Evolutionary conservation across 2,888 invertebrate species (phyloP).

Genomic region (Galerucella calmariensis): DNA sequence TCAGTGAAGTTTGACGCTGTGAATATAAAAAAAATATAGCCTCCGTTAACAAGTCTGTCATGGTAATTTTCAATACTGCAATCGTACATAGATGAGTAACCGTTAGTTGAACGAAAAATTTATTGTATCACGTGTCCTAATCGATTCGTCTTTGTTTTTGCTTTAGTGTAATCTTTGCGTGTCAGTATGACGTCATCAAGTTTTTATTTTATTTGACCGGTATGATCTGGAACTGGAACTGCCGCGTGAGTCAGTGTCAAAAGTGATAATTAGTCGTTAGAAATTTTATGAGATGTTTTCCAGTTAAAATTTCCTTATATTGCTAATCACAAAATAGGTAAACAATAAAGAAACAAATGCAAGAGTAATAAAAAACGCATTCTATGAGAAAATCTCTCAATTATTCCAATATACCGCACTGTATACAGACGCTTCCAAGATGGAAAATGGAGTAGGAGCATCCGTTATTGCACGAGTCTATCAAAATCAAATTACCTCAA

Average conservation of each 20-base stretch:
- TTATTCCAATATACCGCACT: too few species aligned
- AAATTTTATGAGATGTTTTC: slow-evolving; percentile 24
- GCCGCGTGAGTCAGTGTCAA: slow-evolving; percentile 18
- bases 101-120: slow-evolving; percentile 15
- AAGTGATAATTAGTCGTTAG: slow-evolving; percentile 27
- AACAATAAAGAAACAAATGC: too few species aligned
- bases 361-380: too few species aligned
- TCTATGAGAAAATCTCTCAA: too few species aligned
- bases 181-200: slow-evolving; percentile 12
- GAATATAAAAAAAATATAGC: neutral
- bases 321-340: too few species aligned
- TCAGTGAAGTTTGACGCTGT: slow-evolving; percentile 15
- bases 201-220: slow-evolving; percentile 2
- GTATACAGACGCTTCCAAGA: too few species aligned
- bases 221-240: too few species aligned
- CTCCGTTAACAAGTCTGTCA: slow-evolving; percentile 24
- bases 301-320: too few species aligned
- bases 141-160: slow-evolving; percentile 23
- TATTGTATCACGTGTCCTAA: slow-evolving; percentile 12
- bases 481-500: too few species aligned
- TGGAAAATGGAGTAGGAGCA: too few species aligned
- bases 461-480: too few species aligned
- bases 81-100: slow-evolving; percentile 25
- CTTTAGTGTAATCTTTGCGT: slow-evolving; percentile 24
- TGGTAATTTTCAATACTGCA: slow-evolving; percentile 25